Conservation (phyloP, 2,888 invertebrate genomes). For the Anticlea derivata region DNA sequence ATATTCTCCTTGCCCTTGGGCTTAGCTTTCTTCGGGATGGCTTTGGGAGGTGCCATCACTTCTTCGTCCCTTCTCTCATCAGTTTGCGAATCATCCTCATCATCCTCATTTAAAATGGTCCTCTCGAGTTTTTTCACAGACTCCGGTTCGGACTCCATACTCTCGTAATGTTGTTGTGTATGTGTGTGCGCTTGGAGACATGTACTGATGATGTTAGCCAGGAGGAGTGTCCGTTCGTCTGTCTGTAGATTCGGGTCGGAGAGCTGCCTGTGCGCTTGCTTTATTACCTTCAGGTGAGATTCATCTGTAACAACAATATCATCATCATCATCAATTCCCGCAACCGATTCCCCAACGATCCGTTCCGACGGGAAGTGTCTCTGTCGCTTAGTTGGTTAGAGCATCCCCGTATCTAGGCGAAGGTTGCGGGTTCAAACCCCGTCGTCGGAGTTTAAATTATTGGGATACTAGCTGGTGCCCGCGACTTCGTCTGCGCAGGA, state of each 20-base stretch:
- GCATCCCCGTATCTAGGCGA: too few relatives aligned
- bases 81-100: slow-evolving; percentile 2
- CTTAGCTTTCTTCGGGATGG: slow-evolving; percentile 60
- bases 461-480: too few relatives aligned
- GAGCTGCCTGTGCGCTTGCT: slow-evolving; percentile 56
- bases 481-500: too few relatives aligned
- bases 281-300: slow-evolving; percentile 58
- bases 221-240: slow-evolving; percentile 59
- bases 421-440: too few relatives aligned
- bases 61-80: slow-evolving; percentile 41
- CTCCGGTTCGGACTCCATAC: slow-evolving; percentile 50
- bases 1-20: slow-evolving; percentile 47
- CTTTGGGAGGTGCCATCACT: slow-evolving; percentile 70
- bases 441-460: too few relatives aligned
- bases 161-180: slow-evolving; percentile 38
- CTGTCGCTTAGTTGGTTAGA: too few relatives aligned
- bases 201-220: slow-evolving; percentile 63
- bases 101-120: slow-evolving; percentile 20
- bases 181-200: slow-evolving; percentile 57
- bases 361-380: too few relatives aligned
- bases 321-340: too few relatives aligned
- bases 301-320: slow-evolving; percentile 63
- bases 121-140: slow-evolving; percentile 32
- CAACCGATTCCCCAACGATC: too few relatives aligned
- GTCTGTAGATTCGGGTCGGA: slow-evolving; percentile 59